phyloP scores from a whole-genome alignment of 2,113 vertebrate genomes.

The Terrapene triunguis region DNA sequence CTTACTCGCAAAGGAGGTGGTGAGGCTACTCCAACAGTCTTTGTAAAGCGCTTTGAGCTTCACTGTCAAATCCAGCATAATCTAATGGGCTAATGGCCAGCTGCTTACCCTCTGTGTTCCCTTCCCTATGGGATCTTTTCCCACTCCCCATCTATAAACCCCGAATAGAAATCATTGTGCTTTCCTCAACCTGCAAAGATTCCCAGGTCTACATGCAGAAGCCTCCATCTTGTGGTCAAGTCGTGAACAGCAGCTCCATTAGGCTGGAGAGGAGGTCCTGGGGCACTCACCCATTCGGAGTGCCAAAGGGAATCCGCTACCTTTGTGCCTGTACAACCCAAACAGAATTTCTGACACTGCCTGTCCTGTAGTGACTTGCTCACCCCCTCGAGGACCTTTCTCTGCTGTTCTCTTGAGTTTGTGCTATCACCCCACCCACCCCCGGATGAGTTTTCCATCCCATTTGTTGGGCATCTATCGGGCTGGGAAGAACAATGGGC shows the following conservation, averaged over 20 bases:
- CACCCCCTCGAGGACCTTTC: not conserved
- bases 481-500: not conserved
- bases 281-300: not conserved
- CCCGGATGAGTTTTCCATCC: not conserved
- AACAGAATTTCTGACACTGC: not conserved
- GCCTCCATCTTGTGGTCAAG: conserved; percentile 78
- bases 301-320: not conserved
- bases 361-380: not conserved
- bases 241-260: conserved; percentile 34
- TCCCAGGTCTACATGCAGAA: not conserved
- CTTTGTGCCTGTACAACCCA: not conserved
- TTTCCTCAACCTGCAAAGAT: too few species aligned
- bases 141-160: not conserved
- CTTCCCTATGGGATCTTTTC: not conserved
- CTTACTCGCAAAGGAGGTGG: not conserved
- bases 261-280: not conserved
- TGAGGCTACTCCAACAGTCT: not conserved
- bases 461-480: not conserved
- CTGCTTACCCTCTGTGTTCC: not conserved
- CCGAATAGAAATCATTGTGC: not conserved
- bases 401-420: not conserved
- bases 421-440: too few species aligned
- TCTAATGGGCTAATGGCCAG: not conserved
- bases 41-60: not conserved
- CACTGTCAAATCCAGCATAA: not conserved